A percentile compares a stretch with the other conserved stretches of the same genome.
Evolutionary conservation across 1,140 invertebrate species (phyloP).

Genomic region (Bicyclus anynana): DNA sequence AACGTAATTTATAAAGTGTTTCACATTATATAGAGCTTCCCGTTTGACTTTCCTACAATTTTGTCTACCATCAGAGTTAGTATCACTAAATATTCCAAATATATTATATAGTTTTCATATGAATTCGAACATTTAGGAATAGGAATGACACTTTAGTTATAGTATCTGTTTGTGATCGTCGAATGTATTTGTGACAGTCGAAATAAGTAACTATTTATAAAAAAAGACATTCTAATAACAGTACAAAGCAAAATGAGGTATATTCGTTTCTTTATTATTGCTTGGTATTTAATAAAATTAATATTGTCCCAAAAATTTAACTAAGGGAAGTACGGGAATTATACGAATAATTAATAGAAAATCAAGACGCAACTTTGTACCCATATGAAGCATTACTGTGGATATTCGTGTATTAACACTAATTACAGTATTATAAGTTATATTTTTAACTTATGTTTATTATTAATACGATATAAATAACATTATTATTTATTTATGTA

Average conservation of each 20-base stretch:
- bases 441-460: too few relatives aligned
- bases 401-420: too few relatives aligned
- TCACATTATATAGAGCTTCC: slow-evolving; percentile 68
- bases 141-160: slow-evolving; percentile 2
- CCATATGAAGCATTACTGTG: too few relatives aligned
- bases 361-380: too few relatives aligned
- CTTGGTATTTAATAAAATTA: too few relatives aligned
- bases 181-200: slow-evolving; percentile 9
- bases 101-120: slow-evolving; percentile 17
- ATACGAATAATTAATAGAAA: too few relatives aligned
- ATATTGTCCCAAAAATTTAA: too few relatives aligned
- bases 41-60: slow-evolving; percentile 45
- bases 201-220: slow-evolving; percentile 1
- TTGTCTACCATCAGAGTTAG: slow-evolving; percentile 52
- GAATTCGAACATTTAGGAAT: slow-evolving; percentile 7
- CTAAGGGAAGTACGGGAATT: too few relatives aligned
- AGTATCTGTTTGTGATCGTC: slow-evolving; percentile 12
- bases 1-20: slow-evolving; percentile 59
- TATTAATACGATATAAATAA: too few relatives aligned
- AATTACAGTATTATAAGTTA: too few relatives aligned
- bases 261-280: neutral
- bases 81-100: slow-evolving; percentile 16
- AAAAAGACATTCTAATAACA: slow-evolving; percentile 1
- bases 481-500: too few relatives aligned
- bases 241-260: slow-evolving; percentile 9